These are phyloP conservation scores for Lypha dubia DNA, from an alignment of 2,888 invertebrate genomes.

Conservation along the genomic window DNA sequence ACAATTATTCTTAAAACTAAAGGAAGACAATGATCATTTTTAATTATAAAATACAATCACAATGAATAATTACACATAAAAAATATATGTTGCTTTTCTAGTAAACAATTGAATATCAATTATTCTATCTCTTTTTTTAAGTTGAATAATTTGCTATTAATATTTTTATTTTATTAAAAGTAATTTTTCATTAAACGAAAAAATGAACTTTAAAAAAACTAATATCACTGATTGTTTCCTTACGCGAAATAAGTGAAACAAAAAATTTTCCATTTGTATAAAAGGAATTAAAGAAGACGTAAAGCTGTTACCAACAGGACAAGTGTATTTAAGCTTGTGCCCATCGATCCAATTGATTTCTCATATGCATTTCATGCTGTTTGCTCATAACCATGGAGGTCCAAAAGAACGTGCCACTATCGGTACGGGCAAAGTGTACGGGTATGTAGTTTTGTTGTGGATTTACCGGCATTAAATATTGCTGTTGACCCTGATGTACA, in stretches of 20 bases:
- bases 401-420: constrained; percentile 93
- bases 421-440: constrained; percentile 91
- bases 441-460: constrained; percentile 84
- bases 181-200: constrained; percentile 72
- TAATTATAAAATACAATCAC: constrained; percentile 62
- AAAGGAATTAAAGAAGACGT: constrained; percentile 71
- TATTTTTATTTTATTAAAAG: constrained; percentile 27
- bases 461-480: constrained; percentile 78
- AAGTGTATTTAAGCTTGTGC: constrained; percentile 78
- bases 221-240: constrained; percentile 77
- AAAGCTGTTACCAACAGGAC: constrained; percentile 77
- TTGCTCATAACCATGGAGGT: constrained; percentile 84
- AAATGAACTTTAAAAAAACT: constrained; percentile 75
- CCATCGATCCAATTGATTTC: constrained; percentile 79
- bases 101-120: constrained; percentile 77
- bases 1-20: constrained; percentile 44
- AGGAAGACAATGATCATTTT: constrained; percentile 80
- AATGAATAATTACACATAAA: constrained; percentile 69
- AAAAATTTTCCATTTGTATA: constrained; percentile 54
- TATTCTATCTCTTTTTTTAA: constrained; percentile 52
- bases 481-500: constrained; percentile 85
- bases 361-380: constrained; percentile 76
- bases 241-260: constrained; percentile 54
- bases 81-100: constrained; percentile 49
- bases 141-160: constrained; percentile 31